Evolutionary conservation across 1,140 invertebrate species (phyloP).

Genomic region (Tetramorium alpestre): DNA sequence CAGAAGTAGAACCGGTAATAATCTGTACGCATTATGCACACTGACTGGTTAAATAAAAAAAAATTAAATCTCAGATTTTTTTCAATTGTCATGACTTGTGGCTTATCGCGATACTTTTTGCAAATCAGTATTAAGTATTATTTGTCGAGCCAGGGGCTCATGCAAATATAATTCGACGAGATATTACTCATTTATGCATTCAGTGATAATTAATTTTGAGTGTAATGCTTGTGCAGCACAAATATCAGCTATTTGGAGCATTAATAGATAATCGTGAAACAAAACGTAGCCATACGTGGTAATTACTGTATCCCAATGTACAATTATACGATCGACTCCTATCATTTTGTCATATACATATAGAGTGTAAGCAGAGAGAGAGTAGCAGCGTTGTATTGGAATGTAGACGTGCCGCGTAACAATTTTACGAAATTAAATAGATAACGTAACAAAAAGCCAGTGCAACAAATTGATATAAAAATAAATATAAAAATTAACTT

Average conservation of each 20-base stretch:
- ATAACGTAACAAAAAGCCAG: background rate
- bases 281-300: constrained; percentile 53
- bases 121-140: background rate
- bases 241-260: constrained; percentile 48
- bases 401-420: background rate
- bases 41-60: background rate
- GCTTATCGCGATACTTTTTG: background rate
- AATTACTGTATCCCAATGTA: constrained; percentile 56
- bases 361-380: background rate
- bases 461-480: background rate
- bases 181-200: constrained; percentile 38
- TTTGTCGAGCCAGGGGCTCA: background rate
- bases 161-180: constrained; percentile 35
- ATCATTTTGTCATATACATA: constrained; percentile 51
- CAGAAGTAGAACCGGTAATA: constrained; percentile 9
- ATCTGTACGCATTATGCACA: background rate
- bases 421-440: background rate
- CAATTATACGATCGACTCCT: constrained; percentile 34
- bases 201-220: constrained; percentile 59
- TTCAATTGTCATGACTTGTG: background rate
- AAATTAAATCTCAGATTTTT: background rate
- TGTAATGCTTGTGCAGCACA: constrained; percentile 40
- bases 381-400: background rate
- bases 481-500: background rate
- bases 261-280: constrained; percentile 66